Evolutionary conservation across 2,113 vertebrate genomes (phyloP).

Genomic region (Protomyctophum bolini): DNA sequence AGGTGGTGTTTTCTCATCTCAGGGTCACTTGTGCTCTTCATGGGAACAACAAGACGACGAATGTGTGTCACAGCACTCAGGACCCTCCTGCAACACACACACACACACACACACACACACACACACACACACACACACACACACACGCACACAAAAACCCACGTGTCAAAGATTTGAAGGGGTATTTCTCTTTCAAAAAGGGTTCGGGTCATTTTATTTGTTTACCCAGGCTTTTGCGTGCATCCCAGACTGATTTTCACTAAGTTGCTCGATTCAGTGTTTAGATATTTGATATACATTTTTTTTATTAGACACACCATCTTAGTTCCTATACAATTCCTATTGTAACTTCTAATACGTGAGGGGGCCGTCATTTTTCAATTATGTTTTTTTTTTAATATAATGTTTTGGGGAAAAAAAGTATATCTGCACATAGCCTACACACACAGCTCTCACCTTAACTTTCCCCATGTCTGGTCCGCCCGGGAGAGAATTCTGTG

Average conservation of each 20-base stretch:
- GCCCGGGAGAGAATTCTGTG: conserved; percentile 85
- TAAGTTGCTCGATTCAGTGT: neutral
- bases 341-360: neutral
- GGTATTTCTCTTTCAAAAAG: neutral
- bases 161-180: neutral
- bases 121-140: neutral
- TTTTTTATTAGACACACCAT: too few relatives aligned
- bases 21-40: conserved; percentile 72
- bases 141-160: neutral
- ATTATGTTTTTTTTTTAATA: neutral
- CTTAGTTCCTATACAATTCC: too few relatives aligned
- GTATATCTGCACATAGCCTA: neutral
- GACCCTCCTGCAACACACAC: conserved; percentile 68
- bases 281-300: too few relatives aligned
- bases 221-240: neutral
- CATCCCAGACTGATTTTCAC: neutral
- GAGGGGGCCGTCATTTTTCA: neutral
- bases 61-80: conserved; percentile 67
- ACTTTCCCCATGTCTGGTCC: conserved; percentile 78
- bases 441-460: conserved; percentile 69
- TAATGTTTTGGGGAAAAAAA: neutral
- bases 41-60: conserved; percentile 58
- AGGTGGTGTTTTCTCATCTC: neutral
- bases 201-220: neutral
- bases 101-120: neutral